Evolutionary conservation across 2,797 vertebrate species (phyloP), one percentile per base, ranked within the genome.

Genomic region (Buphagus erythrorhynchus): DNA sequence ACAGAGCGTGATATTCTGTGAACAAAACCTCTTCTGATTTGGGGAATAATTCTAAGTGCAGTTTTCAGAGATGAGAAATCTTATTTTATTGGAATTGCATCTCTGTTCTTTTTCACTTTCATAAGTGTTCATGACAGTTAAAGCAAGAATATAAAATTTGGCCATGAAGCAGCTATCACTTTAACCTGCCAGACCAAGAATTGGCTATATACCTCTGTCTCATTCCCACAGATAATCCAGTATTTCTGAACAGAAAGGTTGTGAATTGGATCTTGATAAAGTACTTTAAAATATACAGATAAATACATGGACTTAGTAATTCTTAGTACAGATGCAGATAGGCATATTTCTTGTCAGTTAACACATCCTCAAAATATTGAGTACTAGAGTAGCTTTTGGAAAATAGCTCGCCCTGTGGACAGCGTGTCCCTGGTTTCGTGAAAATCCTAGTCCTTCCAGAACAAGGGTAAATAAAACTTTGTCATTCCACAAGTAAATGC

Each of bases 51-150:
- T 57, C 40, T 62, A 95, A 86, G 33, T 88, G 73, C 52, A 91
- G 43, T 95, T 95, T 97, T 85, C 91, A 92, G 67, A 94, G 63
- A 87, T 94, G 71, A 96, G 85, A 92, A 86, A 75, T 95, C 93
- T 95, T 95, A 95, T 95, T 93, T 95, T 88, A 79, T 94, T 85
- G 91, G 95, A 96, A 92, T 86, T 84, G 40, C 69, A 95, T 54
- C 49, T 75, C 68, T 92, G 89, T 94, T 98, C 92, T 90, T 84
- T 93, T 96, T 95, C 97, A 96, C 80, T 95, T 97, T 97, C 49
- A 33, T 82, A 95, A 96, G 38, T 73, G 61, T 94, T 97, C 88
- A 87, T 94, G 93, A 92, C 95, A 97, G 91, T 78, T 94, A 94
- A 94, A 95, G 87, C 12, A 83, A 92, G 36, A 93, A 89, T 92